Evolutionary conservation across 2,113 vertebrate genomes (phyloP), one percentile per base, ranked within the genome.

Genomic region (Bolborhynchus lineola): DNA sequence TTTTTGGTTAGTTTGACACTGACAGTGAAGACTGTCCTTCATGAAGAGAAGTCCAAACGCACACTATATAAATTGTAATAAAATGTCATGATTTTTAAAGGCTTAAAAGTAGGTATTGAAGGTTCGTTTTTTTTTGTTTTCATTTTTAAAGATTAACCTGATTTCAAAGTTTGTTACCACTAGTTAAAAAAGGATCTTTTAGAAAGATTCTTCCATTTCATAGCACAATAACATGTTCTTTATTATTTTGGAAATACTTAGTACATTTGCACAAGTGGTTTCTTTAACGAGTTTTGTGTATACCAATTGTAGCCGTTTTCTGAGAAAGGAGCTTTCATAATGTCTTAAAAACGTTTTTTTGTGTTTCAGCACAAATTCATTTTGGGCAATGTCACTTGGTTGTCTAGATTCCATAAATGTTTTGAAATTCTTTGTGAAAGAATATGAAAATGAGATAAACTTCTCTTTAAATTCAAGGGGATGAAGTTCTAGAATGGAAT

Each of bases 401-500:
- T 87, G 60, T 79, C 50, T 74, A 78, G 37, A 77, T 96, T 94
- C 97, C 82, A 80, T 92, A 94, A 95, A 95, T 97, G 82, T 94
- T 96, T 96, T 95, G 68, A 64, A 82, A 86, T 92, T 91, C 59
- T 93, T 95, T 94, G 60, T 93, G 31, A 76, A 83, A 82, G 69
- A 88, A 84, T 89, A 86, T 78, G 70, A 68, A 96, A 92, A 76
- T 97, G 90, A 97, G 63, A 97, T 94, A 94, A 97, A 81, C 74
- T 97, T 98, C 60, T 98, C 91, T 98, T 98, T 98, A 96, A 97
- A 97, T 98, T 98, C 79, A 97, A 99, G 99, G 99, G 94, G 99
- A 99, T 92, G 99, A 99, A 98, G 99, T 99, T 95, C 97, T 99
- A 97, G 99, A 99, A 97, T 99, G 99, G 99, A 99, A 99, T 90